These are phyloP conservation scores for Arenaria interpres DNA, from an alignment of 2,113 vertebrate genomes.

Conservation along the genomic window DNA sequence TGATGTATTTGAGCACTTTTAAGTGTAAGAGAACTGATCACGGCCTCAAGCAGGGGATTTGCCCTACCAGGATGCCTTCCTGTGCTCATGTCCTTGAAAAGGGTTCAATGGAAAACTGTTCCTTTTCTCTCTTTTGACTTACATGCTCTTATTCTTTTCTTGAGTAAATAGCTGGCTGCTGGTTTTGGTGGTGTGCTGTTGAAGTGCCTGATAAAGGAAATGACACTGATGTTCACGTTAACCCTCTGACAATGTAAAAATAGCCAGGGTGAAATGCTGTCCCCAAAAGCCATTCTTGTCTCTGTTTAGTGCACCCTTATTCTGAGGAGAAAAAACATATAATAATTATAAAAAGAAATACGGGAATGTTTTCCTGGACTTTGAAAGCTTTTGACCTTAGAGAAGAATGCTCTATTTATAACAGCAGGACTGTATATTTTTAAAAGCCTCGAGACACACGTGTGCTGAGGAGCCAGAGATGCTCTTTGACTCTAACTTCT, in stretches of 20 bases:
- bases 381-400: constrained; percentile 12
- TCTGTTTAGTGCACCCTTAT: not conserved
- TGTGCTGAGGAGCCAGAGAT: constrained; percentile 32
- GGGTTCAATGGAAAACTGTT: not conserved
- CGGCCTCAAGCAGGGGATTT: not conserved
- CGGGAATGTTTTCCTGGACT: constrained; percentile 7
- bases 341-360: not conserved
- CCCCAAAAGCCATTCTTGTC: not conserved
- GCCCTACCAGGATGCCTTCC: not conserved
- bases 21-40: not conserved
- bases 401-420: constrained; percentile 58
- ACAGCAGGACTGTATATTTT: constrained; percentile 36
- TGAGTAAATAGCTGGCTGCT: not conserved
- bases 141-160: not conserved
- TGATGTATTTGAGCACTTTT: not conserved
- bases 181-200: not conserved
- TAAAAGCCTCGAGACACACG: constrained; percentile 22
- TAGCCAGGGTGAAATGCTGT: not conserved
- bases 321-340: not conserved
- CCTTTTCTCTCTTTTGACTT: not conserved
- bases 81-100: not conserved
- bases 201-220: not conserved
- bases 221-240: not conserved
- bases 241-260: not conserved
- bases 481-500: constrained; percentile 18